Evolutionary conservation across 2,113 vertebrate species (phyloP).

Genomic region (Nothoprocta pentlandii): DNA sequence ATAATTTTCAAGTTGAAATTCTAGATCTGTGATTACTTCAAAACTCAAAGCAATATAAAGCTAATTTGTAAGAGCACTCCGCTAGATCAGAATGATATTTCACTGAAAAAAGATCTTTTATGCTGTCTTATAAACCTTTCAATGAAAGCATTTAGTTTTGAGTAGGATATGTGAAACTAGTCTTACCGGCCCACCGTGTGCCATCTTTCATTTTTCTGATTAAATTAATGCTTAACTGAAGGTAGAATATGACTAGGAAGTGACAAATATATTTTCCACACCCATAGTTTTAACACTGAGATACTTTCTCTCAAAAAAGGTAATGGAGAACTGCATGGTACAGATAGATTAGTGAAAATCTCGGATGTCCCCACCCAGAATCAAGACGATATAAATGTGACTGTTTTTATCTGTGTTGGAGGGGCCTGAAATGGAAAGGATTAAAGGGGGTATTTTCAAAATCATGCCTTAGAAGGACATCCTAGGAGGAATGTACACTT

Average conservation of each 20-base stretch:
- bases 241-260: not conserved
- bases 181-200: fast-evolving
- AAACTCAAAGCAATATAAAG: not conserved
- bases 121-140: not conserved
- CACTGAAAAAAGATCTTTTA: not conserved
- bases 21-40: constrained; percentile 35
- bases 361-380: not conserved
- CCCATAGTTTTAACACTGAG: not conserved
- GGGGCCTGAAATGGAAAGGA: not conserved
- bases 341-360: not conserved
- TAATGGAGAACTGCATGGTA: not conserved
- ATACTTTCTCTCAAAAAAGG: not conserved
- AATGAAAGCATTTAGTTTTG: not conserved
- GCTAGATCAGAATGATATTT: not conserved
- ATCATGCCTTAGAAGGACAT: not conserved
- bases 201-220: not conserved
- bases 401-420: not conserved
- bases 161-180: not conserved
- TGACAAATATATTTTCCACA: not conserved
- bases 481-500: not conserved
- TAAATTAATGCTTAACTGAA: not conserved
- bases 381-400: not conserved
- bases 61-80: constrained; percentile 5
- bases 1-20: not conserved
- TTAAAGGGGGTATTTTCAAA: not conserved